Percentiles rank a stretch among this genome's conserved stretches.
Evolutionary conservation across 1,140 invertebrate species (phyloP).

Genomic region (Pogonomyrmex barbatus): DNA sequence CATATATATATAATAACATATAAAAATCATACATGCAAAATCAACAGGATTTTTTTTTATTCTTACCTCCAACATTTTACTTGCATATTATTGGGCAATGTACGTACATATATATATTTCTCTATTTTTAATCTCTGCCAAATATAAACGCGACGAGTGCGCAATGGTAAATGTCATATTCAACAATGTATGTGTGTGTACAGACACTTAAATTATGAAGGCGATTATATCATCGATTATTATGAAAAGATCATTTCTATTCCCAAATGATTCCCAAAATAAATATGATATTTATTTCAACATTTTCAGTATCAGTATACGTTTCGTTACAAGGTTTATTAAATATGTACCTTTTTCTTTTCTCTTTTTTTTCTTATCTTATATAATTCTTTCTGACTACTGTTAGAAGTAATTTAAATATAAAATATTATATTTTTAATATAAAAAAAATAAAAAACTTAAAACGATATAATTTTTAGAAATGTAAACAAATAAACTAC

Average conservation of each 20-base stretch:
- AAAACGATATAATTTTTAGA: conserved; percentile 1
- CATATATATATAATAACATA: conserved; percentile 22
- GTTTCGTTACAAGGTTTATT: conserved; percentile 42
- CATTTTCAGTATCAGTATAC: conserved; percentile 83
- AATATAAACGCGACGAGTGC: conserved; percentile 27
- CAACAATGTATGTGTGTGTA: conserved; percentile 23
- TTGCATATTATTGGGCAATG: neutral
- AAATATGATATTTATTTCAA: conserved; percentile 41
- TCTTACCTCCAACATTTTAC: conserved; percentile 67
- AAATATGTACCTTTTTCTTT: conserved; percentile 25
- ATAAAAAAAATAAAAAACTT: neutral
- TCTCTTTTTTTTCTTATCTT: conserved; percentile 14
- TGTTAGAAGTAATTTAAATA: neutral
- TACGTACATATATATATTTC: conserved; percentile 48
- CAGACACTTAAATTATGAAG: neutral
- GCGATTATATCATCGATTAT: conserved; percentile 21
- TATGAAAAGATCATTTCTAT: conserved; percentile 25
- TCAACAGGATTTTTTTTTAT: conserved; percentile 33
- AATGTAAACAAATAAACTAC: conserved; percentile 2
- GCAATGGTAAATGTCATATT: conserved; percentile 33
- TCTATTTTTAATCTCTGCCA: conserved; percentile 32
- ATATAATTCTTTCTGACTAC: neutral
- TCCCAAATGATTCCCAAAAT: conserved; percentile 20
- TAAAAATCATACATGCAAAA: conserved; percentile 63
- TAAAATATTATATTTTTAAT: neutral